Evolutionary conservation across 2,797 vertebrate species (phyloP), one percentile per base, ranked within the genome.

Genomic region (Spheniscus humboldti): DNA sequence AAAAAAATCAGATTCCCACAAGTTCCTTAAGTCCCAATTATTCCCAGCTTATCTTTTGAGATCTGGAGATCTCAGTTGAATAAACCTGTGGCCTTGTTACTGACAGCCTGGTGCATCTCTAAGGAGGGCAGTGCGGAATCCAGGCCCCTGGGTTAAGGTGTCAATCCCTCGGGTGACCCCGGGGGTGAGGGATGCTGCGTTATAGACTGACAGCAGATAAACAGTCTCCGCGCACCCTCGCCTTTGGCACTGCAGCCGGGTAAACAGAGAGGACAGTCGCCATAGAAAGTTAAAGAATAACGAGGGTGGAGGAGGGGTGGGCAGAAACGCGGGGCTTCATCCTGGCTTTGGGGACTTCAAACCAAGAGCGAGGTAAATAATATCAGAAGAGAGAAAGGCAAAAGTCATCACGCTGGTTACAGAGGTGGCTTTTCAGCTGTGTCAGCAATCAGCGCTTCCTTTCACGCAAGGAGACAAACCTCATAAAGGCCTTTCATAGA

Each of bases 21-120:
- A 98, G 98, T 98, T 99, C 98, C 97, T 98, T 97, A 98, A 98
- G 94, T 98, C 98, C 98, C 98, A 99, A 99, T 99, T 99, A 99
- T 99, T 99, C 99, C 98, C 98, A 99, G 99, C 99, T 99, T 99
- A 99, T 99, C 99, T 98, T 99, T 98, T 98, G 98, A 99, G 98
- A 98, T 98, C 95, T 95, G 98, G 98, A 98, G 98, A 98, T 98
- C 98, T 98, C 97, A 97, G 98, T 97, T 99, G 99, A 99, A 99
- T 99, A 98, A 99, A 98, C 98, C 98, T 97, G 95, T 97, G 96
- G 98, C 97, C 97, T 97, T 57, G 98, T 99, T 99, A 99, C 98
- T 99, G 98, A 99, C 96, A 98, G 98, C 98, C 97, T 95, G 98
- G 97, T 98, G 99, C 98, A 98, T 98, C 98, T 98, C 98, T 98